These are phyloP conservation scores for Coracias cyanogaster DNA, from an alignment of 2,797 vertebrate genomes.

Conservation along the genomic window DNA sequence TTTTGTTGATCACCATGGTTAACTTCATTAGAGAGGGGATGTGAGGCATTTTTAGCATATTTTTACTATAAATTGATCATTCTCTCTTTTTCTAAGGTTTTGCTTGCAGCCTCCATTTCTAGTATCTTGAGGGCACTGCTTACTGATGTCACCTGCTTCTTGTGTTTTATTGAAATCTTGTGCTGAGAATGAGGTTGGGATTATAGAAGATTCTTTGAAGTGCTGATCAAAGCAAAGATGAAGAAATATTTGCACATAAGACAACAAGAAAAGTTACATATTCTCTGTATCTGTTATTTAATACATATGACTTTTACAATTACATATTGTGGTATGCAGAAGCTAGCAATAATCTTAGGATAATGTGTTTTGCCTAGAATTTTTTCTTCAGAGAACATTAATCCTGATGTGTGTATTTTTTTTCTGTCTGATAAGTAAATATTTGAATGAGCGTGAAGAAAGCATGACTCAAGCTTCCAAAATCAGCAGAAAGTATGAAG, in stretches of 20 bases:
- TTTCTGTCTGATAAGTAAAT: conserved; percentile 62
- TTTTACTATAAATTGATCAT: not conserved
- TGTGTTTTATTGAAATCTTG: not conserved
- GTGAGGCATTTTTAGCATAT: not conserved
- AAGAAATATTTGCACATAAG: not conserved
- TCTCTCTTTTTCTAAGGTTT: not conserved
- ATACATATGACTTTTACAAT: not conserved
- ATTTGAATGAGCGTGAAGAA: conserved; percentile 74
- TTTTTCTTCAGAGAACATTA: not conserved
- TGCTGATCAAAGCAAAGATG: not conserved
- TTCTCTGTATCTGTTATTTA: no score
- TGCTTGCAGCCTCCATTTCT: not conserved
- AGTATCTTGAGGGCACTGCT: not conserved
- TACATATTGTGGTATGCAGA: not conserved
- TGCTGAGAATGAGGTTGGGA: not conserved
- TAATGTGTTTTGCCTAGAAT: not conserved
- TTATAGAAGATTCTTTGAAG: not conserved
- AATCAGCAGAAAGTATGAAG: conserved; percentile 67
- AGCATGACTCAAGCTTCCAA: conserved; percentile 68
- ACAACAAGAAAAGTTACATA: not conserved
- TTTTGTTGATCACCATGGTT: not conserved
- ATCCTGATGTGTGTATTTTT: not conserved
- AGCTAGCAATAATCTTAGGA: not conserved
- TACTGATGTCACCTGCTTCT: not conserved
- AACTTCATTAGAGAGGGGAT: not conserved